A percentile compares a stretch with the other conserved stretches of the same genome.
These are phyloP conservation scores for Apamea anceps DNA, from an alignment of 2,888 invertebrate species.

Conservation along the genomic window DNA sequence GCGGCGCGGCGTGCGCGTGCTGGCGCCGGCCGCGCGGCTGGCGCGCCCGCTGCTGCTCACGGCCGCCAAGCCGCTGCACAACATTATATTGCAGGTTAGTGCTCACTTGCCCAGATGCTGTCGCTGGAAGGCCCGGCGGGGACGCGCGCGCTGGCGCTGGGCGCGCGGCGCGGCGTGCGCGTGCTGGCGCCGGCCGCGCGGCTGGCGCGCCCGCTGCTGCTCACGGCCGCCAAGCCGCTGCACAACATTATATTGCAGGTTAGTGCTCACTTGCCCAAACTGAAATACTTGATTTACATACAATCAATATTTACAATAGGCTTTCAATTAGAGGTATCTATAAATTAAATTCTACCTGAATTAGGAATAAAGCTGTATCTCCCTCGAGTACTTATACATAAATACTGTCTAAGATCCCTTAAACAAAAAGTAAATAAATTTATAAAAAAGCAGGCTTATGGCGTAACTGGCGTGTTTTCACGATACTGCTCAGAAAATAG, in stretches of 20 bases:
- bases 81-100: no score
- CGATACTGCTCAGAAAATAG: neutral
- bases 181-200: constrained; percentile 78
- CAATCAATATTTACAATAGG: neutral
- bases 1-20: no score
- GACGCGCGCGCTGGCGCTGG: constrained; percentile 55
- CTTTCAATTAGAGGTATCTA: neutral
- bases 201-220: constrained; percentile 80
- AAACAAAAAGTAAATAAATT: neutral
- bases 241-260: constrained; percentile 87
- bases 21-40: no score
- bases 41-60: no score
- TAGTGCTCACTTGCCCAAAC: neutral
- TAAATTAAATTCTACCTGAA: neutral
- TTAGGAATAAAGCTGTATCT: neutral
- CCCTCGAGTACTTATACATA: neutral
- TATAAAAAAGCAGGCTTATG: neutral
- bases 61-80: no score
- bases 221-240: constrained; percentile 82
- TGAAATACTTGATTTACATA: neutral
- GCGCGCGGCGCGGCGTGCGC: constrained; percentile 71
- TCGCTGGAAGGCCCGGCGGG: constrained; percentile 80
- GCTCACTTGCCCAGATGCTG: constrained; percentile 85
- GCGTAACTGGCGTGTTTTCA: neutral
- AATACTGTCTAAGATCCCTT: neutral